Base-by-base conservation (phyloP, 1,140 invertebrate species). In the Cardiocondyla obscurior region DNA sequence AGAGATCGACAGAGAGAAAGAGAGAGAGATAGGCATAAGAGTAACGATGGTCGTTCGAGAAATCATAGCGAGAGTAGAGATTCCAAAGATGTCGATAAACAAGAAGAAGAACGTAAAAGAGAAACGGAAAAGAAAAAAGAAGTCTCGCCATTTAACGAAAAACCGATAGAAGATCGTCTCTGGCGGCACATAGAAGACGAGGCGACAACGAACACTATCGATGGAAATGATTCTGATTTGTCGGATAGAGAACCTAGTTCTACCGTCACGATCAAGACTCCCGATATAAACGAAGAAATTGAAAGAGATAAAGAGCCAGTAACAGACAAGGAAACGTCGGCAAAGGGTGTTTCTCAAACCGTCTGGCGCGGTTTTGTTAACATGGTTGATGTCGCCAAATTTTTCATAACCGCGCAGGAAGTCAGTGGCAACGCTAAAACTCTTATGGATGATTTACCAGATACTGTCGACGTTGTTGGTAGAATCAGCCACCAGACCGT, bases 311-410 rank as follows among this genome's bases (percentile, higher is more conserved):
- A 58, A 0, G 94, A 93, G 16, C 53, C 42, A 22, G 67, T 87
- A 12, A 36, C 25, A 0, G 84, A 91, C 8, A 73, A 83, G 0
- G 85, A 88, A 6, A 76, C 73, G 0, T 12, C 73, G 0, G 10
- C 82, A 3, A 90, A 89, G 0, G 94, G 67, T 65, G 90, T 81
- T 60, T 92, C 36, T 85, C 94, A 46, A 90, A 94, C 95, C 6
- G 94, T 98, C 16, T 99, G 98, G 98, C 96, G 96, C 85, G 98
- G 98, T 0, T 96, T 96, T 69, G 96, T 99, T 1, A 96, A 96
- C 88, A 99, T 99, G 97, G 96, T 97, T 1, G 98, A 99, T 91
- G 97, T 99, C 0, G 97, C 98, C 0, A 97, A 98, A 88, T 98
- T 99, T 87, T 96, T 97, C 84, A 97, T 98, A 2, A 96, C 96